Conservation (phyloP, 2,113 vertebrate species). For the Oryzias celebensis region DNA sequence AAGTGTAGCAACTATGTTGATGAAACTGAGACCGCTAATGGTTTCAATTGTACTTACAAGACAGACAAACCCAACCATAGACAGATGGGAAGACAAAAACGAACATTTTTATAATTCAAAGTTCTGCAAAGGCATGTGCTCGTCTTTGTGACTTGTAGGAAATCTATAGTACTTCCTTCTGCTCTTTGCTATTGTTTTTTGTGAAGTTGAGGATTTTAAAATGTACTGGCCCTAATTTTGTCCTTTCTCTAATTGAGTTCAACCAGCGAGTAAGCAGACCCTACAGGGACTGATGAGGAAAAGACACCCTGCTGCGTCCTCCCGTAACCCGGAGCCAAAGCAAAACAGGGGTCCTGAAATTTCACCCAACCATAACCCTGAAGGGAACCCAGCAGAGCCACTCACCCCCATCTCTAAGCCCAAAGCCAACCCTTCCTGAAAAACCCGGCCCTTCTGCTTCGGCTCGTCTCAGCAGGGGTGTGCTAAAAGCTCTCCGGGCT, state of each 20-base stretch:
- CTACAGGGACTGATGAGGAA: constrained; percentile 26
- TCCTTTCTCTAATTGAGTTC: constrained; percentile 59
- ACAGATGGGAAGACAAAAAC: not conserved
- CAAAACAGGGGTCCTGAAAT: constrained; percentile 66
- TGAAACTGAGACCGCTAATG: constrained; percentile 74
- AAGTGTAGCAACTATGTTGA: constrained; percentile 76
- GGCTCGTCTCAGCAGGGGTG: constrained; percentile 67
- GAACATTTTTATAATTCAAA: too few species aligned
- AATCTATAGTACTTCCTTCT: not conserved
- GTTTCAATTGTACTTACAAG: constrained; percentile 79
- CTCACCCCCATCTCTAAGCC: constrained; percentile 37
- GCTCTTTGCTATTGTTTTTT: constrained; percentile 3
- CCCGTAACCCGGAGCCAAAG: constrained; percentile 61
- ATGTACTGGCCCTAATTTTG: constrained; percentile 21
- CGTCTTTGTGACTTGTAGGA: too few species aligned
- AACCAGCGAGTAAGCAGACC: constrained; percentile 39
- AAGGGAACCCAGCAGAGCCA: constrained; percentile 37
- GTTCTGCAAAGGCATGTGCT: too few species aligned
- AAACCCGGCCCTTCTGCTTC: constrained; percentile 25
- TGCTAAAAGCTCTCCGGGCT: constrained; percentile 49
- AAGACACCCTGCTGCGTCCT: constrained; percentile 36
- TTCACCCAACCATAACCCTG: constrained; percentile 47
- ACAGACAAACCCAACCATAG: constrained; percentile 43
- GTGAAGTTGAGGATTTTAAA: constrained; percentile 4
- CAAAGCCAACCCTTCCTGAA: constrained; percentile 44